phyloP scores from a whole-genome alignment of 2,797 vertebrate genomes.

The Liasis olivaceus region DNA sequence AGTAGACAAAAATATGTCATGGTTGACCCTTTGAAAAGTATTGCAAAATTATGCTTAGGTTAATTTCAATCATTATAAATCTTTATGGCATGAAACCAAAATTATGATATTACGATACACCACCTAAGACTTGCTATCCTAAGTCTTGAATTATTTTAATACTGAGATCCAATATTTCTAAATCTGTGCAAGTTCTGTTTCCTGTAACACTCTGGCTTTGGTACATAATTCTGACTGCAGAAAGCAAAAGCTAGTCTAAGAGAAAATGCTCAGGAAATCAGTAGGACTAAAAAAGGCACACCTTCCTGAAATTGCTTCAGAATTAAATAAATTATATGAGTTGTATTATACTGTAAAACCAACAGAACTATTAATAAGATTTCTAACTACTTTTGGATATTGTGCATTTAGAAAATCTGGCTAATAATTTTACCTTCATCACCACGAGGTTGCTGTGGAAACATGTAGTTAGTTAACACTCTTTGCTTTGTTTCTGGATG shows the following conservation, averaged over 20 bases:
- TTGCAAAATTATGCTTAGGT: not conserved
- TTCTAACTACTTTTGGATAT: not conserved
- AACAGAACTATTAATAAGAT: fast-evolving
- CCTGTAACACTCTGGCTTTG: not conserved
- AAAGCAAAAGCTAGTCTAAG: not conserved
- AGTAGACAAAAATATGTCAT: not conserved
- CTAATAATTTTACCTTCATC: conserved; percentile 86
- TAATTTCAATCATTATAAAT: not conserved
- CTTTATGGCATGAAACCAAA: not conserved
- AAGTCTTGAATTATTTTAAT: not conserved
- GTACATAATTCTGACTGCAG: not conserved
- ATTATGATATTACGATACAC: not conserved
- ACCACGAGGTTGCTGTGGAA: conserved; percentile 96
- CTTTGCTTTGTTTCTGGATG: conserved; percentile 98
- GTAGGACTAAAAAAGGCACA: not conserved
- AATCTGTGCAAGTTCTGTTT: not conserved
- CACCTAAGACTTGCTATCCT: not conserved
- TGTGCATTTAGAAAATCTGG: not conserved
- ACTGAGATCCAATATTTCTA: not conserved
- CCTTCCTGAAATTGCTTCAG: not conserved
- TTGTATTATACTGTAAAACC: not conserved
- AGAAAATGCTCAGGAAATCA: not conserved
- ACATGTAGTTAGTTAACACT: conserved; percentile 99
- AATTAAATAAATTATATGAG: fast-evolving
- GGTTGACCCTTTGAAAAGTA: not conserved